Conservation (phyloP, 2,888 invertebrate genomes). For the Macrosoma leucophasiata region DNA sequence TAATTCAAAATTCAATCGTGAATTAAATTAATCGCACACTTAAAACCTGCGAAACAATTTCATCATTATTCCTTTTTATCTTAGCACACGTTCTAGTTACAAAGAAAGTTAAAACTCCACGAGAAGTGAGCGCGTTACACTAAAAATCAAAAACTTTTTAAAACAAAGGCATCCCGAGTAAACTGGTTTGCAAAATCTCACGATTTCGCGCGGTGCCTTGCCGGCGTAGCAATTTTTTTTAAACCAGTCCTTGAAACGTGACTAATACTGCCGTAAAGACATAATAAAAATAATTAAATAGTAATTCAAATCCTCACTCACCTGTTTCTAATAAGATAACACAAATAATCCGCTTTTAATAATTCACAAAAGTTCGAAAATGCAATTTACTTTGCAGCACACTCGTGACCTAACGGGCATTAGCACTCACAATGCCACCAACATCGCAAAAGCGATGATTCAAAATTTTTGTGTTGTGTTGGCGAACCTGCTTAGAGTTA, state of each 20-base stretch:
- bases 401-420: constrained; percentile 69
- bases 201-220: constrained; percentile 47
- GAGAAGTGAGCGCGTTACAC: constrained; percentile 30
- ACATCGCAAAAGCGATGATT: constrained; percentile 36
- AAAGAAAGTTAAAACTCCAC: too few species aligned
- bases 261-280: constrained; percentile 8
- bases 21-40: too few species aligned
- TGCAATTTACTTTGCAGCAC: constrained; percentile 38
- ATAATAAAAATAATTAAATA: constrained; percentile 14
- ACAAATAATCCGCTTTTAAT: constrained; percentile 36
- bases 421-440: constrained; percentile 58
- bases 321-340: constrained; percentile 27
- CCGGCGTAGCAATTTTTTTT: constrained; percentile 41
- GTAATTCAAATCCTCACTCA: constrained; percentile 10
- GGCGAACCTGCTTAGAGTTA: too few species aligned
- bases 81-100: too few species aligned
- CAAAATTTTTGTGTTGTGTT: too few species aligned
- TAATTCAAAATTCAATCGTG: too few species aligned
- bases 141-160: constrained; percentile 40
- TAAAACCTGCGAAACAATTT: too few species aligned
- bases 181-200: constrained; percentile 54
- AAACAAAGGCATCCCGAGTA: constrained; percentile 36
- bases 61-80: too few species aligned
- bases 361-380: constrained; percentile 39
- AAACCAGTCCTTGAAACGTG: constrained; percentile 19